A percentile compares a stretch with the other conserved stretches of the same genome.
Conservation (phyloP, 2,888 invertebrate species). For the Polyommatus icarus region DNA sequence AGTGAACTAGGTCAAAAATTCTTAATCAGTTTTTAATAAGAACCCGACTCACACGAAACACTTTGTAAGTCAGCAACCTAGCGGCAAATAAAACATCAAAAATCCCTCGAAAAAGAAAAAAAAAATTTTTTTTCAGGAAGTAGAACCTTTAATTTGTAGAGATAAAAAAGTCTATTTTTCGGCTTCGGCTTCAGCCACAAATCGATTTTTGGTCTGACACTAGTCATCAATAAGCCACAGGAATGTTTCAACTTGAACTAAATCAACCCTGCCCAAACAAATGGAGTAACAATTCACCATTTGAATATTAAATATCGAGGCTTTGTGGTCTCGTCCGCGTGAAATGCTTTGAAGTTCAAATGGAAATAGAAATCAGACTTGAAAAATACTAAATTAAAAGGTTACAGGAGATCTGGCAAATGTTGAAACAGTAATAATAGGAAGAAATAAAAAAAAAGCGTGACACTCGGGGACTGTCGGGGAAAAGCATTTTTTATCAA, state of each 20-base stretch:
- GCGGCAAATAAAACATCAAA: too few species aligned
- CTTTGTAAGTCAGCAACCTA: too few species aligned
- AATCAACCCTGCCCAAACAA: slow-evolving; percentile 1
- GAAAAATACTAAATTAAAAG: not conserved
- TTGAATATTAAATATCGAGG: not conserved
- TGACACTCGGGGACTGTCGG: too few species aligned
- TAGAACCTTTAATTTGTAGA: too few species aligned
- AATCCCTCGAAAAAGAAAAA: too few species aligned
- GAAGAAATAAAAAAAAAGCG: too few species aligned
- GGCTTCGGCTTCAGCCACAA: not conserved
- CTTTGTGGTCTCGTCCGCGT: not conserved
- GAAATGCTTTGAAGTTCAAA: not conserved
- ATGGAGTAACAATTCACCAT: not conserved
- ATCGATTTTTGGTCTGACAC: not conserved
- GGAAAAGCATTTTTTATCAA: too few species aligned
- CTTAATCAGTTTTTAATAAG: too few species aligned
- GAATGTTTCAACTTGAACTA: not conserved
- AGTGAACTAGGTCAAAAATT: too few species aligned
- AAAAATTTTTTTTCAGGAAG: too few species aligned
- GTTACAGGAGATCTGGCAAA: not conserved
- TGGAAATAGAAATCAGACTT: not conserved
- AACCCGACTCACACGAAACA: too few species aligned
- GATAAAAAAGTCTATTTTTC: too few species aligned
- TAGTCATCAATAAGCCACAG: slow-evolving; percentile 23
- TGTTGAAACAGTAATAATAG: not conserved